Evolutionary conservation across 2,113 vertebrate genomes (phyloP).

Genomic region (Stegostoma tigrinum): DNA sequence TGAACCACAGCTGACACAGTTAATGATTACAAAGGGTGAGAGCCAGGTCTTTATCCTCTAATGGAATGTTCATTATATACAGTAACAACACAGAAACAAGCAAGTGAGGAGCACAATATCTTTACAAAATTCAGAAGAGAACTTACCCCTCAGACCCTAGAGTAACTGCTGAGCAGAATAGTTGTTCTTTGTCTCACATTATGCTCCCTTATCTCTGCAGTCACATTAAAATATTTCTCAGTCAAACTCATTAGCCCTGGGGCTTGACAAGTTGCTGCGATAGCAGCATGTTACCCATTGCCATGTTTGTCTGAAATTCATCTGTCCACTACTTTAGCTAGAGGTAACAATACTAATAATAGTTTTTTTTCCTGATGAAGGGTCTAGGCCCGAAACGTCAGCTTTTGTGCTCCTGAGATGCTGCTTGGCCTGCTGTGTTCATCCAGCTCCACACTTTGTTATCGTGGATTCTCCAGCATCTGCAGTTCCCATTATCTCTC

Average conservation of each 20-base stretch:
- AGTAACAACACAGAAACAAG: not conserved
- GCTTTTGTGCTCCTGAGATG: too few species aligned
- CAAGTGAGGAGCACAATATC: not conserved
- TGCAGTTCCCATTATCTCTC: too few species aligned
- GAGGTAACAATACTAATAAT: not conserved
- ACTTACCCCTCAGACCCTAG: not conserved
- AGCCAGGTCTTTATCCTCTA: not conserved
- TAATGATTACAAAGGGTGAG: not conserved
- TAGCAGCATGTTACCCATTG: not conserved
- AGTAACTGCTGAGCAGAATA: not conserved
- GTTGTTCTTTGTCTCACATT: not conserved
- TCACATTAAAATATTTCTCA: not conserved
- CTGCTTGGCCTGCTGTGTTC: too few species aligned
- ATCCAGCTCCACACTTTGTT: too few species aligned
- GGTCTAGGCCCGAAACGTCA: too few species aligned
- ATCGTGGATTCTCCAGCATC: too few species aligned
- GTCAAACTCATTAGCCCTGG: not conserved
- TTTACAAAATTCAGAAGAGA: not conserved
- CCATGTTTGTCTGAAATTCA: not conserved
- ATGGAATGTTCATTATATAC: not conserved
- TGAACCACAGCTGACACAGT: too few species aligned
- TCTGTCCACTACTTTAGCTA: not conserved
- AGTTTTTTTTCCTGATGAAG: too few species aligned
- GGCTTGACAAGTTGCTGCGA: not conserved
- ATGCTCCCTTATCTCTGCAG: not conserved